A percentile compares a stretch with the other conserved stretches of the same genome.
Conservation (phyloP, 2,888 invertebrate species). For the Andrena flavipes region DNA sequence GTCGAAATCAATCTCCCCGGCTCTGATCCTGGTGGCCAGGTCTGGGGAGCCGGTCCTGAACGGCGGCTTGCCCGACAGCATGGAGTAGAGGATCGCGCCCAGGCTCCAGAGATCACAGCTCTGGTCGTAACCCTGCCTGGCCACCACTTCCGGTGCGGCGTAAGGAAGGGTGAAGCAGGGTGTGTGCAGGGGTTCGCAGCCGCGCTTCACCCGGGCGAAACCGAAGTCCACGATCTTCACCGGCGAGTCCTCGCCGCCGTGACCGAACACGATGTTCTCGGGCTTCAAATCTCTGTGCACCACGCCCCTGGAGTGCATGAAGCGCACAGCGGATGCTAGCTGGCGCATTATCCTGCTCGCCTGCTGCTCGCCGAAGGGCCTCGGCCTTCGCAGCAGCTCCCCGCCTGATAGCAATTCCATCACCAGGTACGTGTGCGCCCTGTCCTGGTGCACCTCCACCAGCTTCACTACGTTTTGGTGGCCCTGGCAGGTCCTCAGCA, state of each 20-base stretch:
- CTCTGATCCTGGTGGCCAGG: slow-evolving; percentile 92
- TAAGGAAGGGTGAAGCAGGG: slow-evolving; percentile 98
- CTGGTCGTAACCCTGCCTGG: slow-evolving; percentile 92
- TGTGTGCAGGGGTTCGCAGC: slow-evolving; percentile 89
- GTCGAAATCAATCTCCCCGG: slow-evolving; percentile 92
- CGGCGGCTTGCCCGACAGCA: slow-evolving; percentile 95
- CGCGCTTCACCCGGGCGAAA: slow-evolving; percentile 92
- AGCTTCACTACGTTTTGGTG: slow-evolving; percentile 95
- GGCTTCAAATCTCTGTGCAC: slow-evolving; percentile 98
- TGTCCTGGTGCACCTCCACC: slow-evolving; percentile 93
- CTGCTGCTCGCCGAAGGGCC: slow-evolving; percentile 90
- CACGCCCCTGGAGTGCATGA: slow-evolving; percentile 93
- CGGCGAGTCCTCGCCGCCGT: slow-evolving; percentile 86
- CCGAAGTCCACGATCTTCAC: slow-evolving; percentile 98
- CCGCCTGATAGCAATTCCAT: slow-evolving; percentile 94
- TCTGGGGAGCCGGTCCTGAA: slow-evolving; percentile 91
- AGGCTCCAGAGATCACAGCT: slow-evolving; percentile 98
- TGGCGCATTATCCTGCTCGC: slow-evolving; percentile 93
- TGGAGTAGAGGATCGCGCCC: slow-evolving; percentile 95
- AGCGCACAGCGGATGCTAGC: slow-evolving; percentile 92
- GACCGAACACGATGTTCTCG: slow-evolving; percentile 91
- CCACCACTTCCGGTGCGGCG: slow-evolving; percentile 97
- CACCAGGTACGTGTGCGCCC: slow-evolving; percentile 95
- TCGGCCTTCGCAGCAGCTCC: slow-evolving; percentile 90
- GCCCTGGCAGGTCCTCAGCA: slow-evolving; percentile 93